Evolutionary conservation across 2,113 vertebrate genomes (phyloP), one percentile per base, ranked within the genome.

Genomic region (Misgurnus anguillicaudatus): DNA sequence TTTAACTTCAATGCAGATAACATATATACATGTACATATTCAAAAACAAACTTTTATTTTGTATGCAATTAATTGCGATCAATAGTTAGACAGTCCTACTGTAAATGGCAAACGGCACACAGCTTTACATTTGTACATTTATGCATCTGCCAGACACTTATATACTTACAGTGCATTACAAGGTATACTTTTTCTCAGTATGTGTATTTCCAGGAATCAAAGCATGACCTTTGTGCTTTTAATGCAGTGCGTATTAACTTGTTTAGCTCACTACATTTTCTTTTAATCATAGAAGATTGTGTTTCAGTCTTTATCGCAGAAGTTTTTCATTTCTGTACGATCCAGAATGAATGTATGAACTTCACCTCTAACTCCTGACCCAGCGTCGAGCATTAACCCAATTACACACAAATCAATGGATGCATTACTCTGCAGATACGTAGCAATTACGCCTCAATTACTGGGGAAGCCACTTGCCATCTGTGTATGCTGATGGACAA

Each of bases 361-460:
- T 66, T 73, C n/a, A 48, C 21, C 42, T 24, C 45, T 75, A 38
- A 70, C 73, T 3, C 16, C 55, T 70, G 58, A 75, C 75, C 53
- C 5, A 4, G 39, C 48, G 4, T 68, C 62, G 42, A 41, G 16
- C 36, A 51, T 68, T 69, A 75, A 74, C 69, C 39, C 55, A 70
- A 81, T 75, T 78, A 75, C 67, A 57, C 61, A 66, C n/a, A 21
- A 69, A 73, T 77, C 47, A 61, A 48, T 41, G 42, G 19, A 7
- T 16, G 16, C 71, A 75, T 81, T 75, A 78, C 68, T 48, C 31
- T n/a, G 75, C 63, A 60, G 39, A 53, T 78, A 24, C 3, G 24
- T 58, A 58, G 47, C 48, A 75, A 84, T 84, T 81, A 81, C 71
- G 74, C 57, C 66, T 47, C 47, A 41, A 74, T 80, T 80, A 80